phyloP scores from a whole-genome alignment of 2,797 vertebrate genomes.

The Lycodopsis pacificus region DNA sequence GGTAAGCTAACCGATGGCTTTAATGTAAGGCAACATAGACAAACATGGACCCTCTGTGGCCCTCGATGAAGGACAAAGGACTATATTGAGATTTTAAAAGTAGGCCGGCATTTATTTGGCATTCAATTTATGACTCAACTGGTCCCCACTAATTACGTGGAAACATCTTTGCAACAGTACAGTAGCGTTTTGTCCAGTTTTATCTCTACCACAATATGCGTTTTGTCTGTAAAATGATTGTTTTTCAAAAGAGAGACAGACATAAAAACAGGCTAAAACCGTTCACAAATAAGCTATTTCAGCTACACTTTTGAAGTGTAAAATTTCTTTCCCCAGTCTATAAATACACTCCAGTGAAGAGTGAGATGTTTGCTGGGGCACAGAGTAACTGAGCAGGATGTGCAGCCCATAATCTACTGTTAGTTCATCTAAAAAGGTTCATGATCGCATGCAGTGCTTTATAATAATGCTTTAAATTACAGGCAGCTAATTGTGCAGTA shows the following conservation, averaged over 20 bases:
- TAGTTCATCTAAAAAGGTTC: constrained; percentile 2
- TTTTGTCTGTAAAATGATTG: not conserved
- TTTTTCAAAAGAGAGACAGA: not conserved
- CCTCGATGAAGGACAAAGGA: not conserved
- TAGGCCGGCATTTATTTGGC: not conserved
- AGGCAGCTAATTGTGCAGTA: constrained; percentile 3
- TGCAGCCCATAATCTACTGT: constrained; percentile 28
- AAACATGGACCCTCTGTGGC: not conserved
- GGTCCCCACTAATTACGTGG: constrained; percentile 13
- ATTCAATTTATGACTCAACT: constrained; percentile 1
- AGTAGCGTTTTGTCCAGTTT: constrained; percentile 17
- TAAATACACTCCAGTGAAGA: constrained; percentile 14
- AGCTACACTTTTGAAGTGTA: not conserved
- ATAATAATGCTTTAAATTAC: constrained; percentile 6
- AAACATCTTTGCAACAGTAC: constrained; percentile 4
- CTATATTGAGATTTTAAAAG: not conserved
- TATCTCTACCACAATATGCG: constrained; percentile 10
- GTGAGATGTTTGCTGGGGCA: not conserved
- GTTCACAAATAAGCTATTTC: not conserved
- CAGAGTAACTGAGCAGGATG: constrained; percentile 2
- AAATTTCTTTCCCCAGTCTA: not conserved
- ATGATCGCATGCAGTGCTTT: constrained; percentile 8
- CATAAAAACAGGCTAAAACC: not conserved
- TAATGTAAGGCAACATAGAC: not conserved
- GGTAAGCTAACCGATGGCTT: not conserved